Percentiles rank a stretch among this genome's conserved stretches.
Conservation (phyloP, 2,888 invertebrate genomes). For the Spisula solida region DNA sequence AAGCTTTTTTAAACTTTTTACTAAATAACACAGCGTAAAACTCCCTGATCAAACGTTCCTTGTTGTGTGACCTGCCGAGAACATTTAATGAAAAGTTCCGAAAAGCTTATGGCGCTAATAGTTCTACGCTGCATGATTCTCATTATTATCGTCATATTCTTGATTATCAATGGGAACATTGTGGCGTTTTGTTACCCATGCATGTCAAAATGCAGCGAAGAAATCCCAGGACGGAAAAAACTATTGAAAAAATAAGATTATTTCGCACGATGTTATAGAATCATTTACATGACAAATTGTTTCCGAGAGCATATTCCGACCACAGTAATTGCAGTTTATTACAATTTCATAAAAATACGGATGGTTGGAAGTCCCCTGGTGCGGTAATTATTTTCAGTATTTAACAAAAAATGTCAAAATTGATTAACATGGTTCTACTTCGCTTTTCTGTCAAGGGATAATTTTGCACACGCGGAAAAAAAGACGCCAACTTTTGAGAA, state of each 20-base stretch:
- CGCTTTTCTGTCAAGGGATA: not conserved
- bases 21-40: too few species aligned
- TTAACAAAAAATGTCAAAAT: not conserved
- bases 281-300: not conserved
- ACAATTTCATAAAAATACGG: not conserved
- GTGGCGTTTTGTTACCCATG: not conserved
- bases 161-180: not conserved
- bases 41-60: too few species aligned
- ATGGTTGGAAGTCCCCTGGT: not conserved
- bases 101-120: not conserved
- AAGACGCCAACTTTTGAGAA: too few species aligned
- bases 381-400: not conserved
- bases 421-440: not conserved
- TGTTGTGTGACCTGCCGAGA: not conserved
- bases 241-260: not conserved
- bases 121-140: not conserved
- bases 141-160: not conserved
- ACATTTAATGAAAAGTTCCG: not conserved
- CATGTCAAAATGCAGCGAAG: not conserved
- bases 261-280: not conserved
- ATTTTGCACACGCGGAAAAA: not conserved
- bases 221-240: not conserved
- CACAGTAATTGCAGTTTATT: constrained; percentile 4
- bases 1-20: too few species aligned
- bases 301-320: not conserved